Percentiles rank a stretch among this genome's conserved stretches.
These are phyloP conservation scores for Leucoma salicis DNA, from an alignment of 2,888 invertebrate genomes.

Conservation along the genomic window DNA sequence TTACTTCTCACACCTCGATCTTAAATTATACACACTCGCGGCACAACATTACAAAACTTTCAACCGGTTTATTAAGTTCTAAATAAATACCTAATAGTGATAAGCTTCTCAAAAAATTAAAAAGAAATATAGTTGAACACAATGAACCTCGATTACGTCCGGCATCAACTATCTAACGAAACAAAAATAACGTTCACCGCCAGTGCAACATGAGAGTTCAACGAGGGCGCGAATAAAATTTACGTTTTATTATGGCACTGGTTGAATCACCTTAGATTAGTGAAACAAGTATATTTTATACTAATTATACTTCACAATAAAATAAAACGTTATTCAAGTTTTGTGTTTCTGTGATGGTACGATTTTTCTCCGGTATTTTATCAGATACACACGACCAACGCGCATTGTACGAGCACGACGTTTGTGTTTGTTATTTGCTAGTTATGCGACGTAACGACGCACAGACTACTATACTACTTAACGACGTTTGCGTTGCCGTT, in stretches of 20 bases:
- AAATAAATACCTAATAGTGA: neutral
- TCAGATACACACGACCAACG: conserved; percentile 3
- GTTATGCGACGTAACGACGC: too few relatives aligned
- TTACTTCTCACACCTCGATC: conserved; percentile 1
- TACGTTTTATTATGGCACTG: conserved; percentile 1
- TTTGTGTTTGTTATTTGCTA: conserved; percentile 1
- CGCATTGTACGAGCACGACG: neutral
- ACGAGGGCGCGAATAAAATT: conserved; percentile 12
- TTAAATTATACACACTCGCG: conserved; percentile 12
- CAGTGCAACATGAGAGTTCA: conserved; percentile 5
- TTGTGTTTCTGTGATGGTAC: conserved; percentile 10
- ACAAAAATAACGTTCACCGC: conserved; percentile 39
- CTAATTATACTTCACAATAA: neutral
- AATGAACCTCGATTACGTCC: conserved; percentile 22
- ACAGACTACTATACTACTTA: too few relatives aligned
- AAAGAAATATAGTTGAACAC: conserved; percentile 1
- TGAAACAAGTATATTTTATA: conserved; percentile 1
- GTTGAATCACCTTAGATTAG: neutral
- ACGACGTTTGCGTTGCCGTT: too few relatives aligned
- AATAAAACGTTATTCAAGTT: neutral
- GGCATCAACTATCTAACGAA: conserved; percentile 20
- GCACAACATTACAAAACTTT: conserved; percentile 20
- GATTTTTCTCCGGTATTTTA: conserved; percentile 5
- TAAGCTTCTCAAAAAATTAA: too few relatives aligned
- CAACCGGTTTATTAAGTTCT: neutral